phyloP scores from a whole-genome alignment of 2,113 vertebrate species.

The Gnathonemus echidnorhynchus region DNA sequence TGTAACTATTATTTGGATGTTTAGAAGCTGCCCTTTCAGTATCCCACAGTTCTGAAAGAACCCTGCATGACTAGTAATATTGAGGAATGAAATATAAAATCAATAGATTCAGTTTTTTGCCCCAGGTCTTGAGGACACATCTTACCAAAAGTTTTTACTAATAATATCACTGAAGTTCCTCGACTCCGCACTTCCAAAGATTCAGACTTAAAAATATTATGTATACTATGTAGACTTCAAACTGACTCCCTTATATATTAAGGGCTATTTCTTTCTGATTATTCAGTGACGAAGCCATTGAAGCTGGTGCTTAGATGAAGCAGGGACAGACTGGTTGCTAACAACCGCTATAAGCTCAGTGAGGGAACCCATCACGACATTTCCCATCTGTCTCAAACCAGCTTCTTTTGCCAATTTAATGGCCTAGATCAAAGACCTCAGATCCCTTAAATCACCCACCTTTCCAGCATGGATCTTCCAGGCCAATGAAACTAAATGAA shows the following conservation, averaged over 20 bases:
- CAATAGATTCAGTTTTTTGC: background rate
- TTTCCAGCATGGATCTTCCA: background rate
- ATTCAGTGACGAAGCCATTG: background rate
- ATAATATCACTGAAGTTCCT: background rate
- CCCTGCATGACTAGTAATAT: background rate
- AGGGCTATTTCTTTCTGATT: background rate
- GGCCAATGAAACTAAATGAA: background rate
- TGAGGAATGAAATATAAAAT: background rate
- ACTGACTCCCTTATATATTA: background rate
- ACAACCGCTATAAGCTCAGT: background rate
- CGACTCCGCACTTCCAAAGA: background rate
- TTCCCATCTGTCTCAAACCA: background rate
- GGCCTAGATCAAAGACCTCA: background rate
- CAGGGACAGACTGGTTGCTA: background rate
- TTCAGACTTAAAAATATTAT: background rate
- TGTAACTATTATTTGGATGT: background rate
- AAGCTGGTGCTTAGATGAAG: background rate
- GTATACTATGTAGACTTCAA: background rate
- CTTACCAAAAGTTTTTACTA: background rate
- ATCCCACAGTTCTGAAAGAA: background rate
- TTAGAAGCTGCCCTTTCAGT: background rate
- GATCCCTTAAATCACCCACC: background rate
- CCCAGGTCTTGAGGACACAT: background rate
- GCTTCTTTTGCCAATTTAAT: background rate
- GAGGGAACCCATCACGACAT: background rate